phyloP scores from a whole-genome alignment of 2,113 vertebrate genomes.

The Cottus gobio region DNA sequence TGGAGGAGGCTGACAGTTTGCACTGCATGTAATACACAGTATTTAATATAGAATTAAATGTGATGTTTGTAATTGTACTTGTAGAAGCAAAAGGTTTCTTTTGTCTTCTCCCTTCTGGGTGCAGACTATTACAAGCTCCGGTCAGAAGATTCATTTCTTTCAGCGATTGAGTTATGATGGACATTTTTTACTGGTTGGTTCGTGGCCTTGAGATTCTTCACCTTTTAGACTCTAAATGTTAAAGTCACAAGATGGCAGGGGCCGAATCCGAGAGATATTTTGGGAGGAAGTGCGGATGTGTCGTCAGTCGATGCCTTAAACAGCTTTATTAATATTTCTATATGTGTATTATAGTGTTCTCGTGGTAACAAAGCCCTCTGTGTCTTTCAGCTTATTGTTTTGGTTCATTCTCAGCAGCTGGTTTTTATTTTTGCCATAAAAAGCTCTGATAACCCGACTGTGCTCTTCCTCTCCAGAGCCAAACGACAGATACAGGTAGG shows the following conservation, averaged over 20 bases:
- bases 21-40: not conserved
- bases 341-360: not conserved
- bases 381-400: not conserved
- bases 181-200: not conserved
- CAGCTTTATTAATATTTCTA: not conserved
- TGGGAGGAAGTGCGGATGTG: not conserved
- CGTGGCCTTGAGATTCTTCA: not conserved
- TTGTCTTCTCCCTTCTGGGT: not conserved
- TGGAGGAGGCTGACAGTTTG: constrained; percentile 5
- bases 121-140: not conserved
- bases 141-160: not conserved
- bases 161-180: not conserved
- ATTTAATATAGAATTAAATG: too few relatives aligned
- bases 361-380: not conserved
- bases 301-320: not conserved
- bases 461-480: not conserved
- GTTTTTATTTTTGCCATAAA: not conserved
- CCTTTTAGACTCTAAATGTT: not conserved
- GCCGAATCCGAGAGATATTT: not conserved
- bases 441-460: not conserved
- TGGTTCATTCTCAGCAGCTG: not conserved
- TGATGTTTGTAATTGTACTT: not conserved
- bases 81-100: not conserved
- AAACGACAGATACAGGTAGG: not conserved
- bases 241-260: not conserved